Conservation (phyloP, 2,888 invertebrate genomes). For the Drosophila subsilvestris region DNA sequence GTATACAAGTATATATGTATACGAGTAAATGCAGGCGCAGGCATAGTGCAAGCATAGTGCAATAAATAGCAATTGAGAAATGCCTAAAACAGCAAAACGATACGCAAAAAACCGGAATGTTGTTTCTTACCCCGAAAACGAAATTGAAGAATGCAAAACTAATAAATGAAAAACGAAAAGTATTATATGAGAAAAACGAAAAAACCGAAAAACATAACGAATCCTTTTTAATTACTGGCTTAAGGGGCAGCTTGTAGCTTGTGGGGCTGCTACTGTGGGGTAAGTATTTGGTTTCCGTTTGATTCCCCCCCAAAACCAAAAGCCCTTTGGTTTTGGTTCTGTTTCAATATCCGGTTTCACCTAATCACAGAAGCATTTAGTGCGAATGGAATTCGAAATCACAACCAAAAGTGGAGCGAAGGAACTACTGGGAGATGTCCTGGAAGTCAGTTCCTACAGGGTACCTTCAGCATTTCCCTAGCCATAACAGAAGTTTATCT, state of each 20-base stretch:
- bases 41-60: constrained; percentile 25
- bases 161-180: constrained; percentile 46
- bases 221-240: background rate
- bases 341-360: constrained; percentile 27
- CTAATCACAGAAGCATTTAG: constrained; percentile 4
- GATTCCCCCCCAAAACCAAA: background rate
- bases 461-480: too few relatives aligned
- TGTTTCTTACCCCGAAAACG: constrained; percentile 18
- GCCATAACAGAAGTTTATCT: too few relatives aligned
- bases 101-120: constrained; percentile 4
- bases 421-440: background rate
- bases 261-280: background rate
- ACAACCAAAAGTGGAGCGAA: background rate
- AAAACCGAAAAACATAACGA: background rate
- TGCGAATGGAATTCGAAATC: constrained; percentile 29
- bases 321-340: background rate
- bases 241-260: too few relatives aligned
- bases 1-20: constrained; percentile 5
- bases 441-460: background rate
- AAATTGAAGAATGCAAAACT: constrained; percentile 41
- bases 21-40: constrained; percentile 29
- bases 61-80: constrained; percentile 19
- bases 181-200: constrained; percentile 35
- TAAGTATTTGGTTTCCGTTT: background rate
- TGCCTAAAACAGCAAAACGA: background rate